phyloP scores from a whole-genome alignment of 1,140 invertebrate genomes.

The Triops cancriformis region DNA sequence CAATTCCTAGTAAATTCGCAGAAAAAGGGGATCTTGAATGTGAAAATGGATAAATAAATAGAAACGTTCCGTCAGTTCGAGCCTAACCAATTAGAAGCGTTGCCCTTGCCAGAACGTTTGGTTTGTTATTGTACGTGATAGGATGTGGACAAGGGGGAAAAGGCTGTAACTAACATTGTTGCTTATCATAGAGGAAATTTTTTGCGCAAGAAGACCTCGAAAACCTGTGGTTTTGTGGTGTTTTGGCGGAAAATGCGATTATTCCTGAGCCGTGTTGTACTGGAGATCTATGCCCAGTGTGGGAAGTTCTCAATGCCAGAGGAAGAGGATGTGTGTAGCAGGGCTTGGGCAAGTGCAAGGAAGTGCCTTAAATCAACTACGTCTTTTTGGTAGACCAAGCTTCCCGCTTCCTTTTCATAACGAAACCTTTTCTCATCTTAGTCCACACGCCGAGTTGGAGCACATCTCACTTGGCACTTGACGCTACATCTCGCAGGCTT shows the following conservation, averaged over 20 bases:
- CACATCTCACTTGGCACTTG: background rate
- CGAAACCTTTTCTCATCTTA: background rate
- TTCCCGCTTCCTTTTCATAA: constrained; percentile 13
- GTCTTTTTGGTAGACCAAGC: constrained; percentile 5
- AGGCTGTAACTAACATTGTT: background rate
- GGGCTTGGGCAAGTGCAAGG: background rate
- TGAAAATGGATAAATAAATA: too few species aligned
- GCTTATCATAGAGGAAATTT: background rate
- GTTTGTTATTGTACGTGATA: too few species aligned
- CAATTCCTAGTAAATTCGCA: too few species aligned
- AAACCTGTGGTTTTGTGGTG: too few species aligned
- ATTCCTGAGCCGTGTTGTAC: too few species aligned
- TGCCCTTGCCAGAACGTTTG: too few species aligned
- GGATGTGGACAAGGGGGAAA: background rate
- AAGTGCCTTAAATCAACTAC: constrained; percentile 9
- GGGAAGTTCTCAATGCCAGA: background rate
- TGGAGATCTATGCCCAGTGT: background rate
- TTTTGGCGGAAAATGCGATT: too few species aligned
- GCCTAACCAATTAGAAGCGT: too few species aligned
- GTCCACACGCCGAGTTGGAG: background rate
- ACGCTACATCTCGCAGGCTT: background rate
- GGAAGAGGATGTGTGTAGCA: background rate
- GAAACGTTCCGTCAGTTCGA: too few species aligned
- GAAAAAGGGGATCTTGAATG: too few species aligned
- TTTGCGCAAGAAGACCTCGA: background rate